These are phyloP conservation scores for Platycheirus albimanus DNA, from an alignment of 2,888 invertebrate species.

Conservation along the genomic window DNA sequence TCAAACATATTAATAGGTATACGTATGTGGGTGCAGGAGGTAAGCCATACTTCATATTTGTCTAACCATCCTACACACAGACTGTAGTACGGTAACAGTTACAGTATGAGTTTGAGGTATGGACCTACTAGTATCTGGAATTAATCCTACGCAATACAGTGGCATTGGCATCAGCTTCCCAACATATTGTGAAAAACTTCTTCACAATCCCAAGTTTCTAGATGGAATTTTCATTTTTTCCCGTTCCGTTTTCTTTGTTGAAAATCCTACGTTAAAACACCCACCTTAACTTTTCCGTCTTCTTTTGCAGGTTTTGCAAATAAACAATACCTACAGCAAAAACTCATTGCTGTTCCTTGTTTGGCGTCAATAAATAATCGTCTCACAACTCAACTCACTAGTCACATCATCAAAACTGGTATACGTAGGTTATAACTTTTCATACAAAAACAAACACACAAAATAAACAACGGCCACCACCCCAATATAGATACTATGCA, in stretches of 20 bases:
- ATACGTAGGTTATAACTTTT: conserved; percentile 24
- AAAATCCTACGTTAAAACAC: conserved; percentile 42
- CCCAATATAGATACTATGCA: no score
- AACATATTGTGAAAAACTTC: conserved; percentile 40
- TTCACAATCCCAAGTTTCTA: conserved; percentile 30
- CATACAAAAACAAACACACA: conserved; percentile 16
- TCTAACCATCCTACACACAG: no score
- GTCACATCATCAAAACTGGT: background rate
- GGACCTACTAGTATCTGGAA: background rate
- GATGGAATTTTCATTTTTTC: conserved; percentile 58
- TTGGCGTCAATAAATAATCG: conserved; percentile 21
- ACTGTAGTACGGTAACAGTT: no score
- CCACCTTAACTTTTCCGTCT: conserved; percentile 36
- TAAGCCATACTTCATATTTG: no score
- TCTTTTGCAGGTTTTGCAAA: conserved; percentile 38
- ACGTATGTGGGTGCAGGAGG: no score
- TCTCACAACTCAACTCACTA: conserved; percentile 39
- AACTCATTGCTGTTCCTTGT: conserved; percentile 29
- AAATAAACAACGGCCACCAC: conserved; percentile 65
- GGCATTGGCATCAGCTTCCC: background rate
- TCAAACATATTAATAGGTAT: no score
- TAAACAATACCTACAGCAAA: background rate
- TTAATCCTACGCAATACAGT: conserved; percentile 21
- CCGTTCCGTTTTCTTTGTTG: conserved; percentile 3
- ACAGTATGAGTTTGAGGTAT: background rate